Evolutionary conservation across 64 coral and sea anemone species (phyloP).

Genomic region (Stichodactyla mertensii): DNA sequence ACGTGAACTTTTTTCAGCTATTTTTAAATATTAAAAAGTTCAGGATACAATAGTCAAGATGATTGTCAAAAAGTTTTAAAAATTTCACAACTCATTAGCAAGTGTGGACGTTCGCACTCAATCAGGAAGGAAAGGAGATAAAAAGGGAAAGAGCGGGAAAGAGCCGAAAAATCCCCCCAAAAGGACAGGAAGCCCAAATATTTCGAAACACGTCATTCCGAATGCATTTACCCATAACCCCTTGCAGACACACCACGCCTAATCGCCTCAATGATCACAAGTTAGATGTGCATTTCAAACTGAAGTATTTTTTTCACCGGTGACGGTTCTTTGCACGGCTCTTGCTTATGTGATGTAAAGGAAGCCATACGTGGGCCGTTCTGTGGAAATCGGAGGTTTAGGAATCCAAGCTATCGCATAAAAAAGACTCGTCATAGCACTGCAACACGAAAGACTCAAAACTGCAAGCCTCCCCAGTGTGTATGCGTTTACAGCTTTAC

Average conservation of each 20-base stretch:
- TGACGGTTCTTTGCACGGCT: slow-evolving; percentile 1
- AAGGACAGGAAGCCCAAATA: background rate
- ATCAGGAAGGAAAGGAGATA: too few relatives aligned
- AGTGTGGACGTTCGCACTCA: too few relatives aligned
- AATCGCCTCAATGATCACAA: slow-evolving; percentile 6
- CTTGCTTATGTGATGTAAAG: slow-evolving; percentile 8
- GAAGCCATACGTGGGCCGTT: slow-evolving; percentile 5
- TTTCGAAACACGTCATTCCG: background rate
- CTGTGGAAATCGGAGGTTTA: background rate
- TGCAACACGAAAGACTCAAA: background rate
- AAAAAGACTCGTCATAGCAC: background rate
- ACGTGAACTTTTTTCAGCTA: too few relatives aligned
- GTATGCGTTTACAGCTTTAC: slow-evolving; percentile 1
- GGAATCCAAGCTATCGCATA: background rate
- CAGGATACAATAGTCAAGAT: too few relatives aligned
- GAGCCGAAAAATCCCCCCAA: too few relatives aligned
- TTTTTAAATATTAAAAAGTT: too few relatives aligned
- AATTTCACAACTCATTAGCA: too few relatives aligned
- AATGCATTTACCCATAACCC: slow-evolving; percentile 6
- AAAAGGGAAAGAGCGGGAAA: too few relatives aligned
- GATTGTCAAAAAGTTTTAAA: too few relatives aligned
- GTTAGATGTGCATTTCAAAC: slow-evolving; percentile 30
- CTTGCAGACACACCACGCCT: slow-evolving; percentile 26
- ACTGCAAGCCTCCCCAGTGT: background rate
- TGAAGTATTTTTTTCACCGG: background rate